A percentile compares a stretch with the other conserved stretches of the same genome.
Conservation (phyloP, 2,888 invertebrate genomes). For the Tanypteryx hageni region DNA sequence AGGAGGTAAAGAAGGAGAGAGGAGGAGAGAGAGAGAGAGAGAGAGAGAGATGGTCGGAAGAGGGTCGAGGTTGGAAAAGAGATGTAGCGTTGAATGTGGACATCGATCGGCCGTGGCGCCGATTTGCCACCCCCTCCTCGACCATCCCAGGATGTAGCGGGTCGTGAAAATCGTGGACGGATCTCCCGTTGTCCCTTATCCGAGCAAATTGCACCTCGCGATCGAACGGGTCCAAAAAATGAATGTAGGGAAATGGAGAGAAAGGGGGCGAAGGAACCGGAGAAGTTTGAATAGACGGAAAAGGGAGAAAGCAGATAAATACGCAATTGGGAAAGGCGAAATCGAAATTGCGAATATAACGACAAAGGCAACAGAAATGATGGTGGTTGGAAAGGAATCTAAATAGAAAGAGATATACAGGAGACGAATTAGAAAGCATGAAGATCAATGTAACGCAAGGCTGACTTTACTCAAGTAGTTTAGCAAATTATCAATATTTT, state of each 20-base stretch:
- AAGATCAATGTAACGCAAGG: too few species aligned
- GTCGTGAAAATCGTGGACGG: slow-evolving; percentile 17
- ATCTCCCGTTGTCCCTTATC: slow-evolving; percentile 7
- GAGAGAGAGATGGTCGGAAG: background rate
- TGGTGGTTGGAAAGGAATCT: too few species aligned
- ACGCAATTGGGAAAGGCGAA: background rate
- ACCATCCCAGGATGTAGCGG: slow-evolving; percentile 4
- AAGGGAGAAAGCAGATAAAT: background rate
- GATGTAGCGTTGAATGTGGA: slow-evolving; percentile 14
- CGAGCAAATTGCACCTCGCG: slow-evolving; percentile 14
- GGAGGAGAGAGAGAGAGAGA: background rate
- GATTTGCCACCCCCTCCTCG: background rate
- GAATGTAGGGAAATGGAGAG: background rate
- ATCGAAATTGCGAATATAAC: background rate
- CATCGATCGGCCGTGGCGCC: slow-evolving; percentile 42
- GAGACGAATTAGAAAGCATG: too few species aligned
- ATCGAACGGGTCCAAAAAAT: background rate
- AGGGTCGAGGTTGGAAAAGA: background rate
- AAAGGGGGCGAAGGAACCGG: background rate
- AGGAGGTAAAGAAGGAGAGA: background rate
- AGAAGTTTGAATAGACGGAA: background rate
- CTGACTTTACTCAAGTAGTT: too few species aligned
- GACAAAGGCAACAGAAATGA: background rate
- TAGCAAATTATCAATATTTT: too few species aligned
- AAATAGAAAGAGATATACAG: too few species aligned